Evolutionary conservation across 1,140 invertebrate genomes (phyloP), one percentile per base, ranked within the genome.

Genomic region (Ceratosolen fusciceps): DNA sequence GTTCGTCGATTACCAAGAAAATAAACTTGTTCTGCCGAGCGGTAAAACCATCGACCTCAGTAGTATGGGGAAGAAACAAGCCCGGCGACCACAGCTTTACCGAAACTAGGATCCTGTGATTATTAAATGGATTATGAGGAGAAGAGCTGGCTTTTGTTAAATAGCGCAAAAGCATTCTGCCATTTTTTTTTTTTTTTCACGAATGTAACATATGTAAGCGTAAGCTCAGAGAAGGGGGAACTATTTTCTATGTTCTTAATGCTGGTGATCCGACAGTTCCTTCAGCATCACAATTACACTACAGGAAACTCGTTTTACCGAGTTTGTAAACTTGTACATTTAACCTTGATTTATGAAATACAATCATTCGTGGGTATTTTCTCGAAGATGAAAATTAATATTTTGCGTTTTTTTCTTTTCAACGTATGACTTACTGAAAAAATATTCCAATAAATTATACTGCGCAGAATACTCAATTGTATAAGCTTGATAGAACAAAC

Each of bases 1-100:
- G 0, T 94, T 94, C 83, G 91, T 94, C 54, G 94, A 94, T 86
- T 95, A 94, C 80, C 92, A 94, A 86, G 93, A 93, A 84, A 94
- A 94, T 84, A 93, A 93, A 83, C 91, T 93, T 49, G 93, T 94
- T 2, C 86, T 94, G 60, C 93, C 94, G 49, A 94, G 93, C 86
- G 94, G 94, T 58, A 91, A 94, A 74, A 92, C 93, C 47, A 92
- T 95, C 82, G 93, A 94, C 88, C 91, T 95, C 85, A 90, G 91
- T 73, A 91, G 90, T 70, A 93, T 94, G 92, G 93, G 93, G 76
- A 94, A 94, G 81, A 93, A 93, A 83, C 93, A 94, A 83, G 92
- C 93, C 24, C 92, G 93, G 81, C 92, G 93, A 87, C 94, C 93
- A 8, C 83, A 84, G 34, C 70, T 81, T 26, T 87, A 86, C 49